Conservation (phyloP, 2,113 vertebrate species). For the Podilymbus podiceps region DNA sequence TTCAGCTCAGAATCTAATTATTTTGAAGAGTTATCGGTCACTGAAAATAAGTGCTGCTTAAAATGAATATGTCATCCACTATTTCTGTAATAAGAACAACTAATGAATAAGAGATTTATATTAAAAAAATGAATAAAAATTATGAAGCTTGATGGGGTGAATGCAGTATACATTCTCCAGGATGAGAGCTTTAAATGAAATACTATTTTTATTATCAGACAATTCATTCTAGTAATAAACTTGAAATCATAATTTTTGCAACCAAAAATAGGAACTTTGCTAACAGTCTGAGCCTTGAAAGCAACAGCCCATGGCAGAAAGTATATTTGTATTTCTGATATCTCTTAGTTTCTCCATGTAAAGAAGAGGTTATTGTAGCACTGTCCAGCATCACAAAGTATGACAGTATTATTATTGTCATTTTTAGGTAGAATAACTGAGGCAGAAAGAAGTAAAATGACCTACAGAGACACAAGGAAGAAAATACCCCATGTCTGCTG, state of each 20-base stretch:
- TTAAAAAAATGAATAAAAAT: neutral
- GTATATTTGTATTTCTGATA: conserved; percentile 8
- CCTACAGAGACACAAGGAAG: neutral
- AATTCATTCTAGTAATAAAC: conserved; percentile 8
- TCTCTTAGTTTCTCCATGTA: neutral
- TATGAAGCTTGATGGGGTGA: neutral
- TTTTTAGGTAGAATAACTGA: conserved; percentile 9
- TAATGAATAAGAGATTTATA: neutral
- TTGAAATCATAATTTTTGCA: neutral
- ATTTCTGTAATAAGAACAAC: neutral
- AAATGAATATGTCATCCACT: neutral
- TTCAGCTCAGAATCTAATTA: neutral
- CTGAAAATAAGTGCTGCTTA: neutral
- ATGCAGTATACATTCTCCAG: neutral
- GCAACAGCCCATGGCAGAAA: neutral
- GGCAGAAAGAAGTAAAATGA: neutral
- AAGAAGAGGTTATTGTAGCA: neutral
- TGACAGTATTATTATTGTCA: neutral
- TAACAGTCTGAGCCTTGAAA: neutral
- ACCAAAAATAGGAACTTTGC: neutral
- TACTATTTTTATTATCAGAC: neutral
- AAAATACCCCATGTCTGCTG: neutral
- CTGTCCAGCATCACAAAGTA: neutral
- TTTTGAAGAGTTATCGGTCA: neutral
- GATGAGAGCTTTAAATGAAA: neutral